phyloP scores from a whole-genome alignment of 2,888 invertebrate genomes.

The Caenorhabditis sp. region DNA sequence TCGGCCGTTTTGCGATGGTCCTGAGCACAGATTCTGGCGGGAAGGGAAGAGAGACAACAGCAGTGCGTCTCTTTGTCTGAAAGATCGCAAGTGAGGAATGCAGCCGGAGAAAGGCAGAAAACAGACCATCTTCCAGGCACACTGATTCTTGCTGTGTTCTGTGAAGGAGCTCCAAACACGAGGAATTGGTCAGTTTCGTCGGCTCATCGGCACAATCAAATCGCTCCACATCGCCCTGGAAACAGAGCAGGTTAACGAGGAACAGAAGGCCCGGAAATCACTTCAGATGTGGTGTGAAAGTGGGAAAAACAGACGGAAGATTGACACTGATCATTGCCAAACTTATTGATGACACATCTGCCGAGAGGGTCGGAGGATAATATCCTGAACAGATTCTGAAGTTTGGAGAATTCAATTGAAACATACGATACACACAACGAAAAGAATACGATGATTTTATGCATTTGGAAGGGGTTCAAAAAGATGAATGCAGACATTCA shows the following conservation, averaged over 20 bases:
- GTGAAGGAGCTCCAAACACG: slow-evolving; percentile 18
- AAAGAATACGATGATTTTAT: slow-evolving; percentile 25
- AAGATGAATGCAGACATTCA: no score
- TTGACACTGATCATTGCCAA: not conserved
- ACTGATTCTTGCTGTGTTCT: slow-evolving; percentile 4
- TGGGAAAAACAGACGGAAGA: slow-evolving; percentile 46
- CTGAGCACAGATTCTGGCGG: slow-evolving; percentile 27
- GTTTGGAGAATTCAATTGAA: not conserved
- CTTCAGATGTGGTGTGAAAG: slow-evolving; percentile 19
- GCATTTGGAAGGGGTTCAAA: not conserved
- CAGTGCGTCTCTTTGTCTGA: slow-evolving; percentile 34
- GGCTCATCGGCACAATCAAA: slow-evolving; percentile 39
- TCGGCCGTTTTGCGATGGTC: slow-evolving; percentile 22
- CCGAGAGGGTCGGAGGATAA: slow-evolving; percentile 7
- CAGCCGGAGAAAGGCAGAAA: no score
- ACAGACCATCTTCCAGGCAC: slow-evolving; percentile 16
- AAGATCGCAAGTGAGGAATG: not conserved
- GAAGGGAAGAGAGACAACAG: slow-evolving; percentile 27
- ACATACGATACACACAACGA: slow-evolving; percentile 25
- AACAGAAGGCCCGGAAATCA: not conserved
- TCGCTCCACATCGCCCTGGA: slow-evolving; percentile 32
- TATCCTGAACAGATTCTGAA: slow-evolving; percentile 12
- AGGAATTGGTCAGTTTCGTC: slow-evolving; percentile 4
- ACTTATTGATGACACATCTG: slow-evolving; percentile 18
- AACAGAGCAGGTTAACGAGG: not conserved